phyloP scores from a whole-genome alignment of 2,888 invertebrate genomes.

The Phyto melanocephala region DNA sequence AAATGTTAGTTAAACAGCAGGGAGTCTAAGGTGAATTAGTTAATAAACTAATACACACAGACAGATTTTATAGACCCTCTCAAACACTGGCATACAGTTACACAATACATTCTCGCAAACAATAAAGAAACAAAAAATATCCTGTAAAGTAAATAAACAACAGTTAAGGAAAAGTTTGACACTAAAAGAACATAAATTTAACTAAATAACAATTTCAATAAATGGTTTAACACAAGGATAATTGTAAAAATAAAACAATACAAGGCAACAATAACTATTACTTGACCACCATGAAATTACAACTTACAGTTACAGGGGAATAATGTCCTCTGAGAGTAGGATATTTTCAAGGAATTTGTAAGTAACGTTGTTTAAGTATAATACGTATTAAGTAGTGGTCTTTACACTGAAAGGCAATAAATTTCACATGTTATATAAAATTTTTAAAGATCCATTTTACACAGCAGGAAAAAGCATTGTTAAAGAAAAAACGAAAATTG shows the following conservation, averaged over 20 bases:
- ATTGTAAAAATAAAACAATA: slow-evolving; percentile 15
- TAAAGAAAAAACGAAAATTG: no score
- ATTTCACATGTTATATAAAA: neutral
- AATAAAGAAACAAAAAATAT: slow-evolving; percentile 26
- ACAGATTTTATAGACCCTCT: neutral
- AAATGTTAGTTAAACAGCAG: slow-evolving; percentile 71
- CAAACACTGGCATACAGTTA: slow-evolving; percentile 32
- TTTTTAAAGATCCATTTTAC: neutral
- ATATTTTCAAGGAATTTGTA: neutral
- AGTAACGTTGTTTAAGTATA: neutral
- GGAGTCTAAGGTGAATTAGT: slow-evolving; percentile 65
- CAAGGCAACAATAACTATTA: slow-evolving; percentile 71
- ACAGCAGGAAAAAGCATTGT: neutral
- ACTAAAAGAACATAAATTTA: slow-evolving; percentile 70
- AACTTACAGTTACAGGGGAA: slow-evolving; percentile 68
- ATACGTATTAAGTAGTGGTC: neutral
- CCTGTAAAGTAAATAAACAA: slow-evolving; percentile 35
- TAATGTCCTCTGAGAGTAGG: neutral
- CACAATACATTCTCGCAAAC: slow-evolving; percentile 66
- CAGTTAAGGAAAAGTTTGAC: slow-evolving; percentile 47
- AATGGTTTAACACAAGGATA: slow-evolving; percentile 59
- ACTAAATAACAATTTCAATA: slow-evolving; percentile 68
- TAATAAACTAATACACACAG: slow-evolving; percentile 38
- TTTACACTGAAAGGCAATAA: neutral
- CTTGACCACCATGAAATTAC: slow-evolving; percentile 79